Percentiles rank a stretch among this genome's conserved stretches.
Conservation (phyloP, 2,797 vertebrate species). For the Poeciliopsis gracilis region DNA sequence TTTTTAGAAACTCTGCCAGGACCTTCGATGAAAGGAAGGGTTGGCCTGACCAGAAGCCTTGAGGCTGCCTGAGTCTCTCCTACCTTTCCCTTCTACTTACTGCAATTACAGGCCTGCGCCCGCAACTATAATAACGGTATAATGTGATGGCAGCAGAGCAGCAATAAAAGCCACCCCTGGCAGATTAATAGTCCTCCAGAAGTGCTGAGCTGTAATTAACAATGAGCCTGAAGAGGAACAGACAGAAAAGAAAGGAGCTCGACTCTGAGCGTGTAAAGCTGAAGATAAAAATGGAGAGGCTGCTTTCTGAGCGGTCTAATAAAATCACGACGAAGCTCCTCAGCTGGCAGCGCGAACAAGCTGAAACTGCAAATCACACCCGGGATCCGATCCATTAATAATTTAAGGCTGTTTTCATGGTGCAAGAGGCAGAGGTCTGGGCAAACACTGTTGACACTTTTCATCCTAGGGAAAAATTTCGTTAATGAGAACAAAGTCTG, state of each 20-base stretch:
- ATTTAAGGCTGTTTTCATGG: constrained; percentile 5
- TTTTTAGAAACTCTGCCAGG: constrained; percentile 69
- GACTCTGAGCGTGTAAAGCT: constrained; percentile 46
- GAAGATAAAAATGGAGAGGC: constrained; percentile 51
- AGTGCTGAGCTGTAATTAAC: constrained; percentile 83
- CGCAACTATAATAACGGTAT: constrained; percentile 85
- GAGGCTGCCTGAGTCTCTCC: constrained; percentile 70
- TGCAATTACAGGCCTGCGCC: constrained; percentile 82
- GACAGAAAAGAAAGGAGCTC: constrained; percentile 48
- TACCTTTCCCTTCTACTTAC: constrained; percentile 81
- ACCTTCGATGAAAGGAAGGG: constrained; percentile 43
- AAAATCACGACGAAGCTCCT: constrained; percentile 40
- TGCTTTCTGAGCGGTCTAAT: constrained; percentile 54
- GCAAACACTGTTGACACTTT: neutral
- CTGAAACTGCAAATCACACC: constrained; percentile 15
- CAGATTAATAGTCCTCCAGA: constrained; percentile 83
- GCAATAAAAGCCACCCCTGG: constrained; percentile 84
- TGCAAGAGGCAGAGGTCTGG: neutral
- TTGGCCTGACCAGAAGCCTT: constrained; percentile 63
- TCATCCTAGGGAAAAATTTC: neutral
- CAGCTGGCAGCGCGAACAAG: constrained; percentile 19
- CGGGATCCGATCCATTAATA: constrained; percentile 17
- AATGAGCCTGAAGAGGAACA: constrained; percentile 68
- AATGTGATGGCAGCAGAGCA: constrained; percentile 83
- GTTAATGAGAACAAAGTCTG: neutral